These are phyloP conservation scores for Trichomycterus rosablanca DNA, from an alignment of 2,113 vertebrate species.

Conservation along the genomic window DNA sequence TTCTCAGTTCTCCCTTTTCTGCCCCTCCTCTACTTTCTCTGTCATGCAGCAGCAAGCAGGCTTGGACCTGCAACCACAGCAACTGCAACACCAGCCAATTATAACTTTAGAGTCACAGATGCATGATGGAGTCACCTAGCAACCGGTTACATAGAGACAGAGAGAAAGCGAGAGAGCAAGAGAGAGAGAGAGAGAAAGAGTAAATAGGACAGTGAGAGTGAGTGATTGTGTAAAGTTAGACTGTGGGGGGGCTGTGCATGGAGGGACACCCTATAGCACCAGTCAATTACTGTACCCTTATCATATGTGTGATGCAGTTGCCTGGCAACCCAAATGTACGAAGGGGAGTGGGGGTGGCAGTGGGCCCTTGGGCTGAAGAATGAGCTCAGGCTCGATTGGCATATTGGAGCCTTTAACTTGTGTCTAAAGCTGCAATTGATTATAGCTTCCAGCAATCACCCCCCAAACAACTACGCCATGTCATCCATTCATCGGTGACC, in stretches of 20 bases:
- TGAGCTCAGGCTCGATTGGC: constrained; percentile 7
- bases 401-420: constrained; percentile 15
- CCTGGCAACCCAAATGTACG: constrained; percentile 76
- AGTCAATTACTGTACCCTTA: constrained; percentile 84
- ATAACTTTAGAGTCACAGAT: constrained; percentile 62
- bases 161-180: constrained; percentile 28
- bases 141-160: constrained; percentile 62
- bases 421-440: constrained; percentile 49
- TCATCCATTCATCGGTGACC: constrained; percentile 48
- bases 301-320: constrained; percentile 84
- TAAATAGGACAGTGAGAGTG: no score
- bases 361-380: constrained; percentile 20
- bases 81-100: constrained; percentile 78
- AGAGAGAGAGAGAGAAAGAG: no score
- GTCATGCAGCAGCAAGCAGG: constrained; percentile 65
- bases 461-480: constrained; percentile 31
- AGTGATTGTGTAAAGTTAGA: constrained; percentile 18
- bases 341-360: constrained; percentile 19
- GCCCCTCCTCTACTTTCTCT: constrained; percentile 59
- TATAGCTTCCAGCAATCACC: constrained; percentile 59
- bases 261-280: constrained; percentile 70
- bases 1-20: constrained; percentile 51
- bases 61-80: constrained; percentile 71
- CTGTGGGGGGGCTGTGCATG: constrained; percentile 22
- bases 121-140: constrained; percentile 89